A percentile compares a stretch with the other conserved stretches of the same genome.
Conservation (phyloP, 2,888 invertebrate genomes). For the Meghimatium bilineatum region DNA sequence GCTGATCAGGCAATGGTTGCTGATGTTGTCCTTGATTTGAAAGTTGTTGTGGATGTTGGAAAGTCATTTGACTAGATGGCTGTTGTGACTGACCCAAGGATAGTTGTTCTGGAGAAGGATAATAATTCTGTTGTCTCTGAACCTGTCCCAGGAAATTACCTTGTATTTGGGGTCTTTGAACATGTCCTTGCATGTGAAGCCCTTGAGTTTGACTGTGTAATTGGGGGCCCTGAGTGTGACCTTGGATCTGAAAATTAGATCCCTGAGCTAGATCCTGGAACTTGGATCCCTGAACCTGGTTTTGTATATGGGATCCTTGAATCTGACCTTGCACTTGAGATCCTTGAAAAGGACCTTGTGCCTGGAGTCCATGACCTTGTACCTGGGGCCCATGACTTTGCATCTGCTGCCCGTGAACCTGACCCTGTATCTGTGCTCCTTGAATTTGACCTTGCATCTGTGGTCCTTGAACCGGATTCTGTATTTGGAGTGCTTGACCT, state of each 20-base stretch:
- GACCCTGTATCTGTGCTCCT: conserved; percentile 5
- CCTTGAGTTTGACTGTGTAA: conserved; percentile 24
- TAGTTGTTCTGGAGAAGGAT: neutral
- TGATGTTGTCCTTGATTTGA: conserved; percentile 4
- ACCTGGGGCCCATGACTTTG: conserved; percentile 6
- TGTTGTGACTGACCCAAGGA: neutral
- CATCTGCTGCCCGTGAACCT: conserved; percentile 21
- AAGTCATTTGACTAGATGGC: conserved; percentile 14
- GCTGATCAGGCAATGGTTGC: conserved; percentile 29
- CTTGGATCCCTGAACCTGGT: conserved; percentile 2
- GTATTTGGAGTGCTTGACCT: neutral
- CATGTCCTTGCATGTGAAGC: conserved; percentile 21
- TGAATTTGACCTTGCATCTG: neutral
- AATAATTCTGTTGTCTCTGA: neutral
- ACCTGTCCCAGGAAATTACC: neutral
- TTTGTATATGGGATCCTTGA: conserved; percentile 24
- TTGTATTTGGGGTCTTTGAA: neutral
- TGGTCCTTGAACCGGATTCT: neutral
- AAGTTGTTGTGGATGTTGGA: neutral
- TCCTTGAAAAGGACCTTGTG: conserved; percentile 39
- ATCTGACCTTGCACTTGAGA: conserved; percentile 29
- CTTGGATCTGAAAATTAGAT: neutral
- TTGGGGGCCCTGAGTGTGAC: neutral
- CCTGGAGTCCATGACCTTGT: conserved; percentile 11
- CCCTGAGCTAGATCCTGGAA: neutral